Evolutionary conservation across 2,888 invertebrate genomes (phyloP), one percentile per base, ranked within the genome.

Genomic region (Athalia circularis): DNA sequence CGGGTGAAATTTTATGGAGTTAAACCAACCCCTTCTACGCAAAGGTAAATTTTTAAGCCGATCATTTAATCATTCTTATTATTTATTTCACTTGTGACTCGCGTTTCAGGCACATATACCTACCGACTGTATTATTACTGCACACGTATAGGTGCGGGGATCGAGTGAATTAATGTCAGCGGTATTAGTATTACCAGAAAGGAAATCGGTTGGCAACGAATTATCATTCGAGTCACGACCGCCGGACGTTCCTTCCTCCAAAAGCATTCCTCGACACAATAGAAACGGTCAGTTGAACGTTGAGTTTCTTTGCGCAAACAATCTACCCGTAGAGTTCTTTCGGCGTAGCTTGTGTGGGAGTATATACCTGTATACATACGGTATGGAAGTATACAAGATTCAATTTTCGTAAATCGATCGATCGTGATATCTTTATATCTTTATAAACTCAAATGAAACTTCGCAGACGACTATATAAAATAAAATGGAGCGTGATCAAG

Each of bases 241-340:
- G 83, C 86, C 87, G 88, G 87, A 88, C 88, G 88, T 88, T 87
- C 88, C 87, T 85, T 77, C 77, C 54, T 79, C 65, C 84, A 82
- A 84, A 86, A 86, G 86, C 88, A 89, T 89, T 89, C 88, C 88
- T 86, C 86, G 82, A 85, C 85, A 86, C 88, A 85, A 85, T 84
- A 82, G 84, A 83, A 83, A 81, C 78, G 84, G 84, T 82, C 88
- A 87, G 86, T 87, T 85, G 86, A 84, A 85, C 85, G 81, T 84
- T 81, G 83, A 82, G 82, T 85, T 87, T 85, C 87, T 85, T 85
- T 82, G 81, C 85, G 62, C 13, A 62, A 75, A 48, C 62, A 62
- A 62, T 52, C 11, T 15, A 50, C 43, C 4, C 9, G 45, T 9
- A 43, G 13, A 43, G 11, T 65, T 47, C 65, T 9, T 65, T 65